Base-by-base conservation (phyloP, 2,888 invertebrate genomes). In the Silvanus unidentatus region DNA sequence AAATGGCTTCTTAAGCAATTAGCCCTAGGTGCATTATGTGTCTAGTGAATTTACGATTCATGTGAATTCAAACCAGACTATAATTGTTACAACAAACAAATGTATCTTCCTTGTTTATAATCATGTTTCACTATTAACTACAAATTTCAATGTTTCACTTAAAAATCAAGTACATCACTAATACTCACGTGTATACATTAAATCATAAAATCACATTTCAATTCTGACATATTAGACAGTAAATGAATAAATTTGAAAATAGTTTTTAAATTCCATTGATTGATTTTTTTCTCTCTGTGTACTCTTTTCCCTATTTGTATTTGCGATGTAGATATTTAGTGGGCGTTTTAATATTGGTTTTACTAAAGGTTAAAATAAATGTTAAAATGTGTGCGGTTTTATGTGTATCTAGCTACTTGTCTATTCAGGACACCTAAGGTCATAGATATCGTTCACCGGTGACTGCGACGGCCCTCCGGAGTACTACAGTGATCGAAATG, bases 401-500 rank as follows among this genome's bases (percentile, higher is more conserved):
- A 43, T 51, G 47, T 47, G 44, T 48, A 47, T 46, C 45, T 47
- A 50, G 55, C 56, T 57, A 59, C 57, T 63, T 65, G 64, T 62
- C 64, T 64, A 64, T 65, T 62, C 64, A 60, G 58, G 59, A 58
- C 60, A 60, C 57, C 63, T 49, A 55, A 60, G 59, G 62, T 61
- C 62, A 62, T 68, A 64, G 63, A 63, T 69, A 69, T 68, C 64
- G 65, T 65, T 70, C 68, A 68, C 63, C 62, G 60, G 65, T 65
- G 70, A 70, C 70, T 65, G 60, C 58, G 68, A 72, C 67, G 64
- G 65, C 68, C 66, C 72, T 71, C 72, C 58, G 62, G 71, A 68
- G 72, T 69, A 65, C 70, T 63, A 71, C 70, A 68, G 62, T 69
- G 71, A 71, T 71, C 71, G 69, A 65, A 71, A 71, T 71, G 71